Conservation (phyloP, 2,888 invertebrate genomes). For the Anthophora plumipes region DNA sequence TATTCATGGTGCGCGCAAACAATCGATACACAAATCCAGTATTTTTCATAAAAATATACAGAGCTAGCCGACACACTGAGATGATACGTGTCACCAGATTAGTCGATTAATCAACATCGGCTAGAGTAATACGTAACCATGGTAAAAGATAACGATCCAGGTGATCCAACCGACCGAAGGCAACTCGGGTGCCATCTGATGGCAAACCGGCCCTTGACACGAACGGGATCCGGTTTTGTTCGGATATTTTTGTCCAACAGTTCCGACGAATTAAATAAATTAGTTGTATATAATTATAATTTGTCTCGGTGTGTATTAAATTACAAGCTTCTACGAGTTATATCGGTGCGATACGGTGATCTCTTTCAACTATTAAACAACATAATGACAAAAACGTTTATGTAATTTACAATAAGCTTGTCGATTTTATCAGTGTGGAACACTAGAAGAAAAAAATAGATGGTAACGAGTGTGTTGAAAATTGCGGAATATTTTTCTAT, state of each 20-base stretch:
- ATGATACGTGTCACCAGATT: conserved; percentile 35
- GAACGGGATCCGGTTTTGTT: not conserved
- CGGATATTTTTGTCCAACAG: not conserved
- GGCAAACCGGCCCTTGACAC: not conserved
- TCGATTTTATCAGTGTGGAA: not conserved
- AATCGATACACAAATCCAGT: conserved; percentile 38
- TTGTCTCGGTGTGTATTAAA: conserved; percentile 6
- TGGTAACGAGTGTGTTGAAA: not conserved
- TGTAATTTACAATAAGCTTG: conserved; percentile 10
- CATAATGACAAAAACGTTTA: conserved; percentile 6
- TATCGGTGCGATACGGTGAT: conserved; percentile 1
- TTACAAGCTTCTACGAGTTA: not conserved
- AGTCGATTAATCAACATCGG: conserved; percentile 16
- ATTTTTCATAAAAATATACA: conserved; percentile 22
- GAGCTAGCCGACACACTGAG: not conserved
- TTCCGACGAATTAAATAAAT: not conserved
- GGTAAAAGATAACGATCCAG: not conserved
- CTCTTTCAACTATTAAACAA: conserved; percentile 23
- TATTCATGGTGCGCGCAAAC: conserved; percentile 7
- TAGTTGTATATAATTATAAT: conserved; percentile 20
- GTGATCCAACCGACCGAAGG: no score
- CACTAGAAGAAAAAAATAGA: not conserved
- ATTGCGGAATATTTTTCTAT: not conserved
- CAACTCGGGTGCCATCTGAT: not conserved
- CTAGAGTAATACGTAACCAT: not conserved